These are phyloP conservation scores for Lepus timidus DNA, from an alignment of 2,113 vertebrate genomes.

Conservation along the genomic window DNA sequence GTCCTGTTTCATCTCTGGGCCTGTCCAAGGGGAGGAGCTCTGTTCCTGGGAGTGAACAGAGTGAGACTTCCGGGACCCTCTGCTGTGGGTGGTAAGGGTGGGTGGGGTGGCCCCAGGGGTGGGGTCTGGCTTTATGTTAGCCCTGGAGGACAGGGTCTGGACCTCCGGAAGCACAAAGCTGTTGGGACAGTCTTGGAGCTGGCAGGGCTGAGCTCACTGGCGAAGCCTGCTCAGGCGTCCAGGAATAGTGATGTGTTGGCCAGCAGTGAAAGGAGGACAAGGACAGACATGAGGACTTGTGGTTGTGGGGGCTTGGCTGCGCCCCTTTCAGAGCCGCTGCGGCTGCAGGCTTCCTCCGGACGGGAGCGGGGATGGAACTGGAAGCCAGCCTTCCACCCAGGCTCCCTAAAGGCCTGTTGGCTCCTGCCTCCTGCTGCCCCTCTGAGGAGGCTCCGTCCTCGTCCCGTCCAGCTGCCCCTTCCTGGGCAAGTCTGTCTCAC, in stretches of 20 bases:
- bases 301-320: conserved; percentile 22
- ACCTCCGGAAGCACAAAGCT: too few species aligned
- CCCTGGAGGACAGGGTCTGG: not conserved
- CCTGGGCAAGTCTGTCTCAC: not conserved
- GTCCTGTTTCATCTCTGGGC: not conserved
- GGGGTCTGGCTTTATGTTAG: not conserved
- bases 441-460: not conserved
- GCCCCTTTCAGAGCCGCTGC: not conserved
- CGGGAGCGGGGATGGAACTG: not conserved
- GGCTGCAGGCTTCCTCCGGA: not conserved
- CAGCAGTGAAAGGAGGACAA: conserved; percentile 59
- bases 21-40: not conserved
- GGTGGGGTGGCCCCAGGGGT: not conserved
- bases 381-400: not conserved
- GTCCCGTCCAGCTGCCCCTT: not conserved
- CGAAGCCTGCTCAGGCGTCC: conserved; percentile 47
- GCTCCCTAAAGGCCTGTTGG: not conserved
- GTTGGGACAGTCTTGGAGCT: too few species aligned
- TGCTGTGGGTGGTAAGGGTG: not conserved
- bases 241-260: conserved; percentile 66
- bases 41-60: not conserved
- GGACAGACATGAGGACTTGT: not conserved
- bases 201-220: conserved; percentile 51
- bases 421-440: not conserved
- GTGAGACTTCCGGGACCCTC: not conserved